Evolutionary conservation across 2,888 invertebrate species (phyloP).

Genomic region (Trichacis sp.): DNA sequence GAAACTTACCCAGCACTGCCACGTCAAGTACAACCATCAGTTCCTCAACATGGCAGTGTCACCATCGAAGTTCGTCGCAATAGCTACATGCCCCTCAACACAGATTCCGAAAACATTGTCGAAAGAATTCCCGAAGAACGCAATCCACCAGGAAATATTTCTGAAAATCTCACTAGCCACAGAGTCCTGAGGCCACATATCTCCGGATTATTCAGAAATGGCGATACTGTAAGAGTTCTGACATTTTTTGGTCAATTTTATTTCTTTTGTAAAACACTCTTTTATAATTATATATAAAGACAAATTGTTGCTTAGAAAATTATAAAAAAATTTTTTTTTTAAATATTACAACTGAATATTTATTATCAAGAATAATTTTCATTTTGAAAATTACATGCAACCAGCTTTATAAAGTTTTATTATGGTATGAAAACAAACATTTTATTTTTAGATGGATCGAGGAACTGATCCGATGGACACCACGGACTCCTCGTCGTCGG

Average conservation of each 20-base stretch:
- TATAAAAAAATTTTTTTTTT: too few relatives aligned
- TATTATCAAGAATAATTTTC: too few relatives aligned
- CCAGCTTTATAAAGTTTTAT: too few relatives aligned
- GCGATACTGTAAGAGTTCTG: too few relatives aligned
- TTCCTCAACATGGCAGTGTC: slow-evolving; percentile 38
- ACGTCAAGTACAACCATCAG: slow-evolving; percentile 2
- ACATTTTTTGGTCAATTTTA: too few relatives aligned
- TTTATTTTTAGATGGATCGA: slow-evolving; percentile 73
- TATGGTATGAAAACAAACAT: background rate
- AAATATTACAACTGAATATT: too few relatives aligned
- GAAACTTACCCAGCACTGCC: slow-evolving; percentile 1
- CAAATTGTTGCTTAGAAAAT: too few relatives aligned
- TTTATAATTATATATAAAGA: too few relatives aligned
- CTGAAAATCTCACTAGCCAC: slow-evolving; percentile 70
- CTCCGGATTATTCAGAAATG: slow-evolving; percentile 67
- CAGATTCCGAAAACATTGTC: slow-evolving; percentile 35
- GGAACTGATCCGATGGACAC: slow-evolving; percentile 80
- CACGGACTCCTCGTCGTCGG: slow-evolving; percentile 60
- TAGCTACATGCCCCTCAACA: slow-evolving; percentile 40
- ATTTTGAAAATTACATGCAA: too few relatives aligned
- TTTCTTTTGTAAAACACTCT: too few relatives aligned
- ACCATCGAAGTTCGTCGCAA: slow-evolving; percentile 51
- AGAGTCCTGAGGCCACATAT: slow-evolving; percentile 71
- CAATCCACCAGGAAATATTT: slow-evolving; percentile 44
- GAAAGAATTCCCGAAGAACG: slow-evolving; percentile 42